These are phyloP conservation scores for Clarias batrachus DNA, from an alignment of 2,113 vertebrate species.

Conservation along the genomic window DNA sequence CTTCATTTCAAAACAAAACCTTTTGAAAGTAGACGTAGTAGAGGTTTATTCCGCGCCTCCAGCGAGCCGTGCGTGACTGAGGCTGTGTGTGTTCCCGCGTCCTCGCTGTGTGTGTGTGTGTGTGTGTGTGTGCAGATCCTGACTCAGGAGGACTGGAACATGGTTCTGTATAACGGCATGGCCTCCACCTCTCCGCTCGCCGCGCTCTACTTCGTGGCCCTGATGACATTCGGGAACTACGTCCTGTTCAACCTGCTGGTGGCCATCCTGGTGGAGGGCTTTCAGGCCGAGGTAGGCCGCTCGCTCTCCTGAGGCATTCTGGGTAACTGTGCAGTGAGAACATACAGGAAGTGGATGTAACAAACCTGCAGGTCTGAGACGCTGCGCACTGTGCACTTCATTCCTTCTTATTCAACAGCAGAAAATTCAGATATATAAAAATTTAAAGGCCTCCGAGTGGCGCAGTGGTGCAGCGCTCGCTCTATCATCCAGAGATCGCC, in stretches of 20 bases:
- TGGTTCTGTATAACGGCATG: constrained; percentile 94
- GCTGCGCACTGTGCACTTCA: too few relatives aligned
- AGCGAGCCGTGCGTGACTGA: background rate
- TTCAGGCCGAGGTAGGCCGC: constrained; percentile 89
- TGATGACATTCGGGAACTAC: constrained; percentile 98
- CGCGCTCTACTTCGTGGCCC: constrained; percentile 94
- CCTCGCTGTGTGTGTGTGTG: constrained; percentile 14
- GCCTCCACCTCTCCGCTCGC: constrained; percentile 94
- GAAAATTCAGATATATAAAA: background rate
- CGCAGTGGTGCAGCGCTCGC: too few relatives aligned
- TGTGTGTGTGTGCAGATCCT: constrained; percentile 78
- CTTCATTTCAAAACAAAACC: background rate
- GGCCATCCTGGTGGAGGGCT: constrained; percentile 96
- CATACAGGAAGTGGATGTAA: background rate
- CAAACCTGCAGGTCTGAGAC: background rate
- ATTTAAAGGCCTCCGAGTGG: too few relatives aligned
- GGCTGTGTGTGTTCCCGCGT: background rate
- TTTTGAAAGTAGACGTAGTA: background rate
- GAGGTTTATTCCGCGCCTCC: too few relatives aligned
- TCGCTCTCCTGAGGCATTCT: background rate
- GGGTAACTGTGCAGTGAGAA: constrained; percentile 3
- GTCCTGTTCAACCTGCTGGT: constrained; percentile 97
- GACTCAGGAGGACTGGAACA: constrained; percentile 98
- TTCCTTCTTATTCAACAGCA: background rate
- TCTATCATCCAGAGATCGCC: too few relatives aligned